Conservation (phyloP, 2,888 invertebrate genomes). For the Monochamus alternatus region DNA sequence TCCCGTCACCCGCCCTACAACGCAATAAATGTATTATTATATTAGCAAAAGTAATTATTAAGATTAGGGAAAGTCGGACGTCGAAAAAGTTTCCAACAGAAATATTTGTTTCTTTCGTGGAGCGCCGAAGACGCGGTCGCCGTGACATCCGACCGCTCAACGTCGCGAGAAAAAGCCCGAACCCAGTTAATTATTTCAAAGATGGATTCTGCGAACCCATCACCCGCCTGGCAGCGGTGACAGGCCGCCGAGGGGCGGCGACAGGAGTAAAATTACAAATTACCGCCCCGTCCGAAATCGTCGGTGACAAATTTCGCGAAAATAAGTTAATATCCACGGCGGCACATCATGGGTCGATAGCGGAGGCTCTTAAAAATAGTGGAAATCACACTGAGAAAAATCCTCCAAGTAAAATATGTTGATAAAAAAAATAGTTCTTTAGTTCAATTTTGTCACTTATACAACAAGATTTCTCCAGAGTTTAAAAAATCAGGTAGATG, state of each 20-base stretch:
- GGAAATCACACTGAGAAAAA: too few relatives aligned
- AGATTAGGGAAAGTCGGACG: slow-evolving; percentile 29
- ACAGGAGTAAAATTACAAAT: slow-evolving; percentile 52
- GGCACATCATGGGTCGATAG: not conserved
- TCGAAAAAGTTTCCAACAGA: slow-evolving; percentile 20
- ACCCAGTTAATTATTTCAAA: slow-evolving; percentile 40
- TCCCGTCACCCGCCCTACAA: not conserved
- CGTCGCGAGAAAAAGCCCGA: slow-evolving; percentile 11
- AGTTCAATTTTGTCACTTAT: too few relatives aligned
- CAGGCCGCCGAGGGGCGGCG: slow-evolving; percentile 36
- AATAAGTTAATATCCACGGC: slow-evolving; percentile 46
- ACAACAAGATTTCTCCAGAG: too few relatives aligned
- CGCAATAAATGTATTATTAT: slow-evolving; percentile 19
- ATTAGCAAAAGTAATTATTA: slow-evolving; percentile 41
- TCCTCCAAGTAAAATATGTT: too few relatives aligned
- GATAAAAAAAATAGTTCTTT: too few relatives aligned
- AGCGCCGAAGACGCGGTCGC: slow-evolving; percentile 27
- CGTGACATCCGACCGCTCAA: slow-evolving; percentile 14
- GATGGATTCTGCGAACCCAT: slow-evolving; percentile 41
- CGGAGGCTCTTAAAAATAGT: too few relatives aligned
- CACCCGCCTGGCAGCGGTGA: slow-evolving; percentile 31
- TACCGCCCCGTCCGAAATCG: slow-evolving; percentile 41
- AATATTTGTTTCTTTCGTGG: slow-evolving; percentile 32
- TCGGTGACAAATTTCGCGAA: slow-evolving; percentile 48
- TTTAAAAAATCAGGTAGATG: too few relatives aligned